phyloP scores from a whole-genome alignment of 2,888 invertebrate species.

The Tenodera sinensis region DNA sequence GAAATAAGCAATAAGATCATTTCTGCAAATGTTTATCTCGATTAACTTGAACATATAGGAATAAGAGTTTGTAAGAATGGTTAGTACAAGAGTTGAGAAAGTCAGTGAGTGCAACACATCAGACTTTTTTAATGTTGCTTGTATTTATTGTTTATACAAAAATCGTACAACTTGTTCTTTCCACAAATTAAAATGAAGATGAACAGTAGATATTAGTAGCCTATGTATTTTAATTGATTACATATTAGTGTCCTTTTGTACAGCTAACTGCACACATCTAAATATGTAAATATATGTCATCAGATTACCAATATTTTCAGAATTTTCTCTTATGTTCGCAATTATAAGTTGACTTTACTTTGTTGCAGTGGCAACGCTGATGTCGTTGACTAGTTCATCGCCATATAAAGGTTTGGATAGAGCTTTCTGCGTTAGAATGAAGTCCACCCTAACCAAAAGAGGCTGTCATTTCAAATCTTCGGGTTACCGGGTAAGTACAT shows the following conservation, averaged over 20 bases:
- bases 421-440: constrained; percentile 95
- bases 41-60: no score
- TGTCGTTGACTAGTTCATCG: constrained; percentile 70
- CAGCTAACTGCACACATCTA: background rate
- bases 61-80: no score
- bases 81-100: no score
- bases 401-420: constrained; percentile 81
- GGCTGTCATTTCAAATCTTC: constrained; percentile 97
- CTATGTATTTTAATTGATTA: no score
- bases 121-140: no score
- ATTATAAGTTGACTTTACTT: constrained; percentile 18
- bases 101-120: no score
- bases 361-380: constrained; percentile 73
- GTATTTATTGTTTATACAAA: no score
- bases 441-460: constrained; percentile 93
- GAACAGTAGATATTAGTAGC: no score
- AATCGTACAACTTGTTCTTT: no score
- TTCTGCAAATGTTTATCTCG: no score
- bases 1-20: no score
- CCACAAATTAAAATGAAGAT: no score
- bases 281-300: background rate
- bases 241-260: background rate
- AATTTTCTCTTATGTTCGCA: background rate
- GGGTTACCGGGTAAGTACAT: constrained; percentile 80
- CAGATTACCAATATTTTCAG: background rate